Evolutionary conservation across 2,113 vertebrate species (phyloP).

Genomic region (Bufo bufo): DNA sequence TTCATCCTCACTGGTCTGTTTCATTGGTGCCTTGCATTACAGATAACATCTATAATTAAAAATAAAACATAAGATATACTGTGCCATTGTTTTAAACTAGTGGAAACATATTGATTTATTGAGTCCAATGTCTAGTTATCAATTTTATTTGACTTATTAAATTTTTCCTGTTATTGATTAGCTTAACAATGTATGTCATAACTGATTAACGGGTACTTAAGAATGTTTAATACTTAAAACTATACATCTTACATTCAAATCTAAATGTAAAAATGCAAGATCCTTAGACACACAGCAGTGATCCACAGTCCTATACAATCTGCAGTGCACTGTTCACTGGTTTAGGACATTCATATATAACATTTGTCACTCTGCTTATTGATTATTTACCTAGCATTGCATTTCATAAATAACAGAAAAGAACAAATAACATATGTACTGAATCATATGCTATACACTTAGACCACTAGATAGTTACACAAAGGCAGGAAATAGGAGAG

Average conservation of each 20-base stretch:
- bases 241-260: slow-evolving; percentile 63
- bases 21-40: no score
- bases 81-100: neutral
- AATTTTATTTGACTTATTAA: slow-evolving; percentile 85
- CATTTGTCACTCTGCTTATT: neutral
- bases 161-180: slow-evolving; percentile 81
- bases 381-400: neutral
- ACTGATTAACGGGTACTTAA: slow-evolving; percentile 83
- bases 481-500: no score
- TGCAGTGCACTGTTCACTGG: neutral
- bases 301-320: neutral
- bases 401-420: neutral
- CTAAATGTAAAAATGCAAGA: neutral
- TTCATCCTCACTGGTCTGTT: no score
- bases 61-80: neutral
- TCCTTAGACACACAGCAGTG: neutral
- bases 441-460: no score
- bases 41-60: neutral
- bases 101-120: slow-evolving; percentile 76
- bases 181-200: slow-evolving; percentile 82
- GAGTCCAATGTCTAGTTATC: slow-evolving; percentile 75
- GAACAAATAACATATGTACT: no score
- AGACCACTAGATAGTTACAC: no score
- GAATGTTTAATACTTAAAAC: slow-evolving; percentile 81
- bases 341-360: neutral